Evolutionary conservation across 2,888 invertebrate genomes (phyloP).

Genomic region (Callimorpha dominula): DNA sequence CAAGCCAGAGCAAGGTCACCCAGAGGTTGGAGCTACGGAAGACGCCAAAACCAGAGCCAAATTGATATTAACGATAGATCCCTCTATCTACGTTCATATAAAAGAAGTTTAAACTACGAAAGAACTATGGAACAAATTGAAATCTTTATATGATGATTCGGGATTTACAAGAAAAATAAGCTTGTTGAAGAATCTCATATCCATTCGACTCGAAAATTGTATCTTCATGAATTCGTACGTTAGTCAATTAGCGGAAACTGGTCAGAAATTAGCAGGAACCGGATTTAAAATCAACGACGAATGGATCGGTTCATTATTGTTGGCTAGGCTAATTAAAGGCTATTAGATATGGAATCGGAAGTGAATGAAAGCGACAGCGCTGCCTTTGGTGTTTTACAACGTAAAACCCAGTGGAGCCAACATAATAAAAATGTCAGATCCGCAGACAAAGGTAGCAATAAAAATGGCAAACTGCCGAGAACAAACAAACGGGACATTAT

Average conservation of each 20-base stretch:
- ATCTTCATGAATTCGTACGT: background rate
- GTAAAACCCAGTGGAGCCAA: background rate
- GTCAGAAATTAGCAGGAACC: slow-evolving; percentile 7
- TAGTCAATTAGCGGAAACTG: slow-evolving; percentile 4
- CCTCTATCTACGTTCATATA: slow-evolving; percentile 2
- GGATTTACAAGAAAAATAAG: slow-evolving; percentile 11
- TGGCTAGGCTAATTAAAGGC: background rate
- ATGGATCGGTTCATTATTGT: background rate
- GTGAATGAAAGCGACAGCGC: background rate
- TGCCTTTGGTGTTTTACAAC: background rate
- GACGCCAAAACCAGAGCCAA: slow-evolving; percentile 13
- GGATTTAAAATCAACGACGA: background rate
- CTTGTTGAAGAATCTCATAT: slow-evolving; percentile 5
- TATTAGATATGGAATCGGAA: slow-evolving; percentile 2
- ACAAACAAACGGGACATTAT: too few relatives aligned
- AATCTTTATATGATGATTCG: slow-evolving; percentile 8
- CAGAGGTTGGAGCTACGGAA: background rate
- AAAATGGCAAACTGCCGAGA: background rate
- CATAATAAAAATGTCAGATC: background rate
- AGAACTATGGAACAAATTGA: slow-evolving; percentile 3
- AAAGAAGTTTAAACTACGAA: background rate
- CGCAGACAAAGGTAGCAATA: too few relatives aligned
- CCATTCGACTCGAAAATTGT: background rate
- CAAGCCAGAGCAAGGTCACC: too few relatives aligned
- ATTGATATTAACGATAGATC: slow-evolving; percentile 6